Evolutionary conservation across 2,888 invertebrate genomes (phyloP).

Genomic region (Tetragonisca angustula): DNA sequence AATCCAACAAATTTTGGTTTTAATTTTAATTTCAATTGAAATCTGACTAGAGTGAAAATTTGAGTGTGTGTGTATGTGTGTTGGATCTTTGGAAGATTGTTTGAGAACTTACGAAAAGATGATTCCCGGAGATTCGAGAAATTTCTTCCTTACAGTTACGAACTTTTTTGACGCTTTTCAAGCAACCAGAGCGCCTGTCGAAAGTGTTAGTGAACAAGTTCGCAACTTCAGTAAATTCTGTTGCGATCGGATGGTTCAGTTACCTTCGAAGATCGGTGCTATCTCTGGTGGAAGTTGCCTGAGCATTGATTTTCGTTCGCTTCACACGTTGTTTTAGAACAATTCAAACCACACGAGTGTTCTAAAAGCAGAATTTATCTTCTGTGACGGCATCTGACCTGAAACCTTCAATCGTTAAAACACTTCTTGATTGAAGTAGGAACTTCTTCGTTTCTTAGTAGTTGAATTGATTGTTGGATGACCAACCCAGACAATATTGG

Average conservation of each 20-base stretch:
- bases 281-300: background rate
- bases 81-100: too few relatives aligned
- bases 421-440: background rate
- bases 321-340: background rate
- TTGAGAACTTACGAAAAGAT: too few relatives aligned
- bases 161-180: background rate
- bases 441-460: background rate
- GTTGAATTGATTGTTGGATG: too few relatives aligned
- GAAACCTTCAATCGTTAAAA: background rate
- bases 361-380: background rate
- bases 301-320: background rate
- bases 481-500: too few relatives aligned
- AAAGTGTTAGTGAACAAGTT: background rate
- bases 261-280: background rate
- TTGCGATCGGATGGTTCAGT: background rate
- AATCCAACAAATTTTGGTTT: too few relatives aligned
- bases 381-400: background rate
- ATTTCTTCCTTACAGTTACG: background rate
- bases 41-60: background rate
- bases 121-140: too few relatives aligned
- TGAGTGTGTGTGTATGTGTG: background rate
- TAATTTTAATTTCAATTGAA: too few relatives aligned
- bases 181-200: background rate
- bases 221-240: background rate
- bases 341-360: background rate